Percentiles rank a stretch among this genome's conserved stretches.
Conservation (phyloP, 2,113 vertebrate genomes). For the Riparia riparia region DNA sequence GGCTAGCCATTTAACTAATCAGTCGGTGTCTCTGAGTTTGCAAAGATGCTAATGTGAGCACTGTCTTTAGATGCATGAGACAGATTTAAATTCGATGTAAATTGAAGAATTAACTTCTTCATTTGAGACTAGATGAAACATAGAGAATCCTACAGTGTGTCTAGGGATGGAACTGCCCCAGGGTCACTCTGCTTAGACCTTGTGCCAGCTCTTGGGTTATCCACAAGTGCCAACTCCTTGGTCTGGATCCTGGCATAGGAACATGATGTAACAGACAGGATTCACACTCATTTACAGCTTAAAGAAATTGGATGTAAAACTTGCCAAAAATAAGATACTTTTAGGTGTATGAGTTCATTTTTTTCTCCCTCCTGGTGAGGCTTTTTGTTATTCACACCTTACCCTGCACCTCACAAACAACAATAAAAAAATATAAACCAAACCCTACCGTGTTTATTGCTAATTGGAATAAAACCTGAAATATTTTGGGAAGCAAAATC, state of each 20-base stretch:
- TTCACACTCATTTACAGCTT: neutral
- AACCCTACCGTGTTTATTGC: neutral
- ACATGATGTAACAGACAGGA: neutral
- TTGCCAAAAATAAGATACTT: neutral
- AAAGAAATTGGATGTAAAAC: neutral
- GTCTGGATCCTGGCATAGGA: neutral
- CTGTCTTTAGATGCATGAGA: neutral
- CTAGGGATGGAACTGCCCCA: no score
- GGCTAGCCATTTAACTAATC: neutral
- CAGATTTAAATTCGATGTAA: neutral
- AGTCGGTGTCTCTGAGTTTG: neutral
- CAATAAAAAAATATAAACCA: neutral
- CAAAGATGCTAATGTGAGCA: neutral
- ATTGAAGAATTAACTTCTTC: neutral
- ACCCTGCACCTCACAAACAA: neutral
- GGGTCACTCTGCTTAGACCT: neutral
- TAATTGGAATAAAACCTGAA: neutral
- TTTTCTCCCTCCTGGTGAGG: no score
- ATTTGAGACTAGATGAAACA: neutral
- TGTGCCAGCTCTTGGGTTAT: neutral
- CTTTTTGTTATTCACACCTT: neutral
- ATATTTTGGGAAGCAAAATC: neutral
- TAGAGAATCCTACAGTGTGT: neutral
- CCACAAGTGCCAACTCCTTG: neutral
- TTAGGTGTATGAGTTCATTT: fast-evolving